These are phyloP conservation scores for Plutella xylostella DNA, from an alignment of 2,888 invertebrate species.

Conservation along the genomic window DNA sequence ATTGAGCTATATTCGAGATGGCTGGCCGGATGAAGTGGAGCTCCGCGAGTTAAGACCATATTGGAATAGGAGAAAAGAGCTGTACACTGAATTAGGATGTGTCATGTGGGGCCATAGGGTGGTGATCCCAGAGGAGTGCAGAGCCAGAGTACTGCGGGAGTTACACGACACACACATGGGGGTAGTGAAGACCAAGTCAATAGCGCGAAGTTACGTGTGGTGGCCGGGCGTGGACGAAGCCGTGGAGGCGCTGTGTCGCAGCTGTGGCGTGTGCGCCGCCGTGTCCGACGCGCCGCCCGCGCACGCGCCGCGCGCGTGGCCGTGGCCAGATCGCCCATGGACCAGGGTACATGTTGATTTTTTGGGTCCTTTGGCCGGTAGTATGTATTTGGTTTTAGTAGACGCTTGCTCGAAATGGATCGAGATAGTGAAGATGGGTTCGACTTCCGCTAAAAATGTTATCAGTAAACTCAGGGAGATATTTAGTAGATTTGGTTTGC, in stretches of 20 bases:
- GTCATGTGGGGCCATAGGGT: conserved; percentile 2
- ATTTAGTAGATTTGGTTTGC: background rate
- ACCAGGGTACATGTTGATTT: background rate
- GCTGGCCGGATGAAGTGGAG: background rate
- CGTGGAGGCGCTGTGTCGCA: background rate
- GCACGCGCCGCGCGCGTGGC: too few species aligned
- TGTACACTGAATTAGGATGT: background rate
- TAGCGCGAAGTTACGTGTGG: conserved; percentile 2
- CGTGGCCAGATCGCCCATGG: background rate
- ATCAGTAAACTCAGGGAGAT: background rate
- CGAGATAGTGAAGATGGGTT: background rate
- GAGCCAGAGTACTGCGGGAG: background rate
- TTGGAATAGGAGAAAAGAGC: background rate
- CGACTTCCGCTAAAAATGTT: background rate
- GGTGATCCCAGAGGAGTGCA: conserved; percentile 5
- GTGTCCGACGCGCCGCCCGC: too few species aligned
- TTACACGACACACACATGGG: conserved; percentile 5
- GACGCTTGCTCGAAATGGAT: background rate
- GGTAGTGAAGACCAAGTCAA: background rate
- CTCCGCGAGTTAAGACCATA: background rate
- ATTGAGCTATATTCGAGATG: background rate
- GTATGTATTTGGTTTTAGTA: background rate
- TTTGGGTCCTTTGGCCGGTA: background rate
- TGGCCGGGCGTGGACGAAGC: too few species aligned
- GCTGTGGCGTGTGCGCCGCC: background rate